These are phyloP conservation scores for Folsomia manolachei DNA, from an alignment of 2,888 invertebrate species.

Conservation along the genomic window DNA sequence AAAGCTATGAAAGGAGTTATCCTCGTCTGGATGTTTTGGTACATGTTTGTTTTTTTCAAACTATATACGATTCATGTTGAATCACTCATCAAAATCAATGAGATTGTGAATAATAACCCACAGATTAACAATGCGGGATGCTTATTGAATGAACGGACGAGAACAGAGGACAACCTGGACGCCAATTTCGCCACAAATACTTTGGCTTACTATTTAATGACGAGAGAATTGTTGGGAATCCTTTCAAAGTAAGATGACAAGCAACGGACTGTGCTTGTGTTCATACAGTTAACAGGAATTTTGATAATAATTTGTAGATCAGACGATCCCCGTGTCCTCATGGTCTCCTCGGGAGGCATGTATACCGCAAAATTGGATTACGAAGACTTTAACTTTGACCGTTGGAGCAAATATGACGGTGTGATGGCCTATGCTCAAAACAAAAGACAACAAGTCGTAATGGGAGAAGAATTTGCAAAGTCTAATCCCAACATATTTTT, in stretches of 20 bases:
- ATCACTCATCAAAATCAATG: slow-evolving; percentile 8
- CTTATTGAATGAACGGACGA: slow-evolving; percentile 55
- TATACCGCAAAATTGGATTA: slow-evolving; percentile 55
- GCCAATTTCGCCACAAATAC: slow-evolving; percentile 58
- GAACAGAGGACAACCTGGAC: slow-evolving; percentile 55
- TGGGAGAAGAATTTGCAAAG: slow-evolving; percentile 55
- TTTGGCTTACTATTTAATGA: slow-evolving; percentile 55
- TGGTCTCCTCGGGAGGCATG: slow-evolving; percentile 58
- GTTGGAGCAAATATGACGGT: slow-evolving; percentile 56
- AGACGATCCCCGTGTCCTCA: slow-evolving; percentile 54
- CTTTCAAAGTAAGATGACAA: slow-evolving; percentile 53
- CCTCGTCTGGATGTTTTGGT: slow-evolving; percentile 55
- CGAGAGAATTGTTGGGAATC: slow-evolving; percentile 53
- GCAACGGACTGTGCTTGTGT: too few species aligned
- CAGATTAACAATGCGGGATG: slow-evolving; percentile 59
- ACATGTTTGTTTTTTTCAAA: too few species aligned
- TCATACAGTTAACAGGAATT: neutral
- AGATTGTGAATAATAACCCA: neutral
- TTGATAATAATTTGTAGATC: slow-evolving; percentile 35
- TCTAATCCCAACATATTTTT: slow-evolving; percentile 55
- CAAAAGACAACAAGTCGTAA: slow-evolving; percentile 57
- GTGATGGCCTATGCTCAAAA: slow-evolving; percentile 57
- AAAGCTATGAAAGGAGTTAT: slow-evolving; percentile 53
- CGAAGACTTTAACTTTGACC: slow-evolving; percentile 56
- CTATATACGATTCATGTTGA: neutral